Evolutionary conservation across 35 echinoderm and acorn worm genomes (phyloP), one percentile per base, ranked within the genome.

Genomic region (Apostichopus californicus): DNA sequence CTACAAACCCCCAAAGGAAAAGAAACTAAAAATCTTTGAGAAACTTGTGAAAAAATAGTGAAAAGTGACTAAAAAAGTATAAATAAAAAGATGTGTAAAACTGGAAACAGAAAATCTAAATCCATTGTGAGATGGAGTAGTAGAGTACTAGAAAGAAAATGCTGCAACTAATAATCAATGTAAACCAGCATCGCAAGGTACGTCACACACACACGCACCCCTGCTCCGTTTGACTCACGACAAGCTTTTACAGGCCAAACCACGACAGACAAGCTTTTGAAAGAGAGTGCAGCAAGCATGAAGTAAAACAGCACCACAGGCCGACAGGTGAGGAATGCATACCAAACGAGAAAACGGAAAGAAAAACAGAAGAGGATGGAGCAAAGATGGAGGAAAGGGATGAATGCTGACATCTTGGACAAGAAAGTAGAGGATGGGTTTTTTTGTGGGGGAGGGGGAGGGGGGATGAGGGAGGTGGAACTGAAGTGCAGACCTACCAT

Each of bases 401-500:
- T 46, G 34, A 46, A 46, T 46, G 64, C 54, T 87, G 86, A 87
- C 86, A 64, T 87, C 86, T 87, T 20, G 34, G 6, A 64, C 56
- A 24, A 22, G 86, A 12, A 8, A 52, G 86, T 9, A 58, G 58
- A 18, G 64, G 64, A 68, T 15, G 34, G 34, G 34, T 46, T 46
- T 46, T 18, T 68, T 68, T 14, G 9, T 14, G 78, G 12, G 78
- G 78, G 21, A 4, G 13, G 72, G 26, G 53, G 12, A 0, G 24
- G 65, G 54, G 73, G 66, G 26, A 28, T 80, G 22, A 2, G 34
- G 34, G 34, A 46, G 22, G 78, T 80, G 23, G 22, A 24, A 80
- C 52, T 54, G 64, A 46, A 6, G 24, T 70, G 54, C 71, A 26
- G 68, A 92, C 91, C 80, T 84, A 92, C 91, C 91, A 92, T 92